Conservation (phyloP, 2,797 vertebrate genomes). For the Microtus obscurus region DNA sequence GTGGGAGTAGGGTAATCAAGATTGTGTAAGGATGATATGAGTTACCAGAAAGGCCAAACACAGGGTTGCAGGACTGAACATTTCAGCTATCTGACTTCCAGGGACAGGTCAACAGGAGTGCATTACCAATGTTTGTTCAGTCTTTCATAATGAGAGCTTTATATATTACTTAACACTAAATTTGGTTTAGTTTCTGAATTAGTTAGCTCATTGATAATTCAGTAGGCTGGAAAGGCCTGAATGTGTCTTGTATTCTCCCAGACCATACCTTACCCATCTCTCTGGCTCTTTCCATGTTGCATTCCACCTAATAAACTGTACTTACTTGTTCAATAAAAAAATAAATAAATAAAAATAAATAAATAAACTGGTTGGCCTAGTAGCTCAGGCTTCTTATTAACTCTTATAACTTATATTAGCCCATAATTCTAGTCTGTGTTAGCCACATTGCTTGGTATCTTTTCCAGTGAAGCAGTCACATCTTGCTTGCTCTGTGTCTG, state of each 20-base stretch:
- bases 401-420: too few species aligned
- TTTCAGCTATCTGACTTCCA: background rate
- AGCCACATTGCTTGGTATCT: too few species aligned
- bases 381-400: too few species aligned
- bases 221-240: background rate
- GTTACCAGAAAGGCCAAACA: background rate
- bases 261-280: background rate
- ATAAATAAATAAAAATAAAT: too few species aligned
- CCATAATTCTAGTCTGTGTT: too few species aligned
- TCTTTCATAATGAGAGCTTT: background rate
- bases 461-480: too few species aligned
- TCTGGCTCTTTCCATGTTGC: background rate
- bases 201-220: background rate
- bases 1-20: too few species aligned
- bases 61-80: background rate
- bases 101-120: background rate
- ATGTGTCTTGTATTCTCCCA: background rate
- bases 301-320: background rate
- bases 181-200: background rate
- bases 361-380: too few species aligned
- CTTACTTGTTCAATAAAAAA: background rate
- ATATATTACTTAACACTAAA: background rate
- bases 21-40: background rate
- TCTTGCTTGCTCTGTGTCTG: too few species aligned
- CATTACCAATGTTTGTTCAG: background rate